These are phyloP conservation scores for Scolopax bukidnonensis DNA, from an alignment of 2,797 vertebrate genomes.

Conservation along the genomic window DNA sequence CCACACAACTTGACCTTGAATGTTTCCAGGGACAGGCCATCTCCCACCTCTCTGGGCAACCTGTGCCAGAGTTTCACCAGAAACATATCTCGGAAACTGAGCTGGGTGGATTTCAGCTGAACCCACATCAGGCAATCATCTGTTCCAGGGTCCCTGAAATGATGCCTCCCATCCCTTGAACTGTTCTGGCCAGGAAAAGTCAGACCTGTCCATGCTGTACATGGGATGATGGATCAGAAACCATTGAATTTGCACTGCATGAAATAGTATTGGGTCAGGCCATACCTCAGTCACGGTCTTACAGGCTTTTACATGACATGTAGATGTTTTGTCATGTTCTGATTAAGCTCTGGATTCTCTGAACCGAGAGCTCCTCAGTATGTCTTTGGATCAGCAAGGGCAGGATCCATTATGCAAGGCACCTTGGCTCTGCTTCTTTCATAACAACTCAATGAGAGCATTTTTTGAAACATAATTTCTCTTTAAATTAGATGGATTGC, in stretches of 20 bases:
- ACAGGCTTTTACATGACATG: not conserved
- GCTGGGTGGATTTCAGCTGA: not conserved
- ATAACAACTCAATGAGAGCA: not conserved
- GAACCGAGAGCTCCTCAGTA: not conserved
- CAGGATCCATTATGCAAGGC: not conserved
- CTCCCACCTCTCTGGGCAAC: not conserved
- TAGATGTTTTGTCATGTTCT: not conserved
- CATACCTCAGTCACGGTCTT: not conserved
- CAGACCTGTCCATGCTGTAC: rapidly evolving
- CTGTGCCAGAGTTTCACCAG: not conserved
- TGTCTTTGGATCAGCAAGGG: not conserved
- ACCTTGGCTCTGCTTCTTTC: not conserved
- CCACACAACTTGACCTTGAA: not conserved
- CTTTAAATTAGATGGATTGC: not conserved
- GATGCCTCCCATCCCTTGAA: not conserved
- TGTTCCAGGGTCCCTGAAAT: not conserved
- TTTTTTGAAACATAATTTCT: not conserved
- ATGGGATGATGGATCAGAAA: not conserved
- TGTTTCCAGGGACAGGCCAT: not conserved
- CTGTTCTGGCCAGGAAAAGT: not conserved
- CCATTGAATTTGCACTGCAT: not conserved
- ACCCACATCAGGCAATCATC: not conserved
- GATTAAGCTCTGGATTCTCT: not conserved
- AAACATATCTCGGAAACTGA: not conserved
- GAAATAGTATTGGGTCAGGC: not conserved